Conservation (phyloP, 2,113 vertebrate species). For the Triplophysa siluroides region DNA sequence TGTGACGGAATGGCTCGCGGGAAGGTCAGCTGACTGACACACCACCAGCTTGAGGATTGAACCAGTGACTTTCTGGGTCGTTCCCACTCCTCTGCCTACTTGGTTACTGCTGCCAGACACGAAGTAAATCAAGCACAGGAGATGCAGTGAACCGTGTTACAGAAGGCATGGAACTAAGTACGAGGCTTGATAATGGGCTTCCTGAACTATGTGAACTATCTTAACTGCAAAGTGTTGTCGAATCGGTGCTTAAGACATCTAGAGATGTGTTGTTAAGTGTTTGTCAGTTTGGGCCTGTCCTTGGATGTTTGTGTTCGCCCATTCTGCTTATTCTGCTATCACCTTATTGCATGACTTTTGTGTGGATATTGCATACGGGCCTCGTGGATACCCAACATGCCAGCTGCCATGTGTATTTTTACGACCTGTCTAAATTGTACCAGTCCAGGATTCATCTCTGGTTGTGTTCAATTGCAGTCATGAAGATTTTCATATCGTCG, state of each 20-base stretch:
- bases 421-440: conserved; percentile 53
- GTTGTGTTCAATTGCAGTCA: conserved; percentile 53
- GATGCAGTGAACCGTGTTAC: conserved; percentile 22
- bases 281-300: conserved; percentile 6
- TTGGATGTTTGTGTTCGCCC: not conserved
- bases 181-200: conserved; percentile 27
- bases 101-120: not conserved
- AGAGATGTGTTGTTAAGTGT: conserved; percentile 4
- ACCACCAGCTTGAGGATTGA: conserved; percentile 9
- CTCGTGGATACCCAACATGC: conserved; percentile 44
- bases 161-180: conserved; percentile 23
- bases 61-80: conserved; percentile 29
- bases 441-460: conserved; percentile 52
- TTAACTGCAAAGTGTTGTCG: conserved; percentile 22
- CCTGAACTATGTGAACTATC: conserved; percentile 34
- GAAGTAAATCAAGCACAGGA: conserved; percentile 37
- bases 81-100: conserved; percentile 20
- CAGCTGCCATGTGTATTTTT: too few species aligned
- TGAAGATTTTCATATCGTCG: conserved; percentile 46
- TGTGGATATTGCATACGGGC: conserved; percentile 7
- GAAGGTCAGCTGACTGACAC: conserved; percentile 13
- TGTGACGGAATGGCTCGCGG: conserved; percentile 14
- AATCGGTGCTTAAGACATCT: conserved; percentile 21
- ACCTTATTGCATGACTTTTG: not conserved
- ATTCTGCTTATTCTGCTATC: not conserved